These are phyloP conservation scores for Sisor rabdophorus DNA, from an alignment of 2,113 vertebrate species.

Conservation along the genomic window DNA sequence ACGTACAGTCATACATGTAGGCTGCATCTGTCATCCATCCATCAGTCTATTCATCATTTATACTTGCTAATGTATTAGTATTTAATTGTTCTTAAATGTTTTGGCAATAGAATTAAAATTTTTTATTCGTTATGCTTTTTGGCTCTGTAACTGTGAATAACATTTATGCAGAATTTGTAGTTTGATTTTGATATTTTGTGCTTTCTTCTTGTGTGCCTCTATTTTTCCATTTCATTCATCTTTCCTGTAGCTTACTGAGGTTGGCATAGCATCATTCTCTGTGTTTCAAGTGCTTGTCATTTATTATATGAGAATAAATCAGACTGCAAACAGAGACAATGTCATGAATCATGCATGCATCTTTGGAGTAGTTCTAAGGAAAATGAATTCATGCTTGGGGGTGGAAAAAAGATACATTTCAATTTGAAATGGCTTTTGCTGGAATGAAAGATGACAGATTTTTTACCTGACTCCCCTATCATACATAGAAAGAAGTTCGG, in stretches of 20 bases:
- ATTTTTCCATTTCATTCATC: background rate
- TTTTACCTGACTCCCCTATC: background rate
- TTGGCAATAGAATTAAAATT: background rate
- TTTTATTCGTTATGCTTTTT: background rate
- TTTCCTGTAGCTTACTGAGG: slow-evolving; percentile 18
- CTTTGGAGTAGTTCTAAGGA: slow-evolving; percentile 34
- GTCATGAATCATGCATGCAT: slow-evolving; percentile 40
- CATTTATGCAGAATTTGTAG: background rate
- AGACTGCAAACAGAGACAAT: slow-evolving; percentile 23
- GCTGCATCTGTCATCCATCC: background rate
- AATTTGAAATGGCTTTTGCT: slow-evolving; percentile 22
- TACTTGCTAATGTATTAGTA: too few species aligned
- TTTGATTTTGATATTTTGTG: background rate
- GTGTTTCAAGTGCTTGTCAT: slow-evolving; percentile 35
- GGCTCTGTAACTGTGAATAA: slow-evolving; percentile 1
- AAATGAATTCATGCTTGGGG: slow-evolving; percentile 35
- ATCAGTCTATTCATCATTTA: too few species aligned
- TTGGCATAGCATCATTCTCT: slow-evolving; percentile 5
- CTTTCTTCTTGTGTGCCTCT: background rate
- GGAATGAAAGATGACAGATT: slow-evolving; percentile 25
- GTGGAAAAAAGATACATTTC: slow-evolving; percentile 26
- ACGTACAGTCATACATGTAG: background rate
- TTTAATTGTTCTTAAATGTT: background rate
- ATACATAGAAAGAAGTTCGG: slow-evolving; percentile 27
- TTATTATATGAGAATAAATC: slow-evolving; percentile 35